These are phyloP conservation scores for Anastatus disparis DNA, from an alignment of 1,140 invertebrate species.

Conservation along the genomic window DNA sequence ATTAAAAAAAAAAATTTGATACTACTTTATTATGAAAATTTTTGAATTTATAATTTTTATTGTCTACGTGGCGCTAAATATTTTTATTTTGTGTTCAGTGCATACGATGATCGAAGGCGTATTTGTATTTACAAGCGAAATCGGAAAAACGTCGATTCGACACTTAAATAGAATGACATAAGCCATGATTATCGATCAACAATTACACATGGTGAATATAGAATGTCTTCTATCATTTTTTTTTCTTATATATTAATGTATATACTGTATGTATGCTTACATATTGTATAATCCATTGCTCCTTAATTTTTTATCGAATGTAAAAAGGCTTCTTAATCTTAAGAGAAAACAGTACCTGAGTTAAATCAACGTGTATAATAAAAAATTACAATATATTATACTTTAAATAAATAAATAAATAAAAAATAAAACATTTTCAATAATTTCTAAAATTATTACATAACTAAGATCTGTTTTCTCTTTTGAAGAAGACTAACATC, in stretches of 20 bases:
- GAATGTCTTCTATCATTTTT: not conserved
- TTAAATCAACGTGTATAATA: too few species aligned
- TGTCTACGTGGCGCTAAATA: slow-evolving; percentile 43
- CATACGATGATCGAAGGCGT: slow-evolving; percentile 32
- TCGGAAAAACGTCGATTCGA: slow-evolving; percentile 20
- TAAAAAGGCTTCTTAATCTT: not conserved
- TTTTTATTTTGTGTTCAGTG: slow-evolving; percentile 11
- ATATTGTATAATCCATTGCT: not conserved
- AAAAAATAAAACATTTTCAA: too few species aligned
- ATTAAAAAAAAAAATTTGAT: slow-evolving; percentile 14
- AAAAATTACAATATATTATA: not conserved
- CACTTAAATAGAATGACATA: slow-evolving; percentile 15
- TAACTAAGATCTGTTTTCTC: slow-evolving; percentile 1
- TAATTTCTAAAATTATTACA: too few species aligned
- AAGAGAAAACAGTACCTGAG: slow-evolving; percentile 10
- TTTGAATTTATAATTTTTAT: slow-evolving; percentile 41
- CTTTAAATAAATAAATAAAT: not conserved
- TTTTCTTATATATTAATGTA: slow-evolving; percentile 1
- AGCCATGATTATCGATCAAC: slow-evolving; percentile 28
- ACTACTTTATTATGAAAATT: slow-evolving; percentile 18
- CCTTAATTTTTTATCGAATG: not conserved
- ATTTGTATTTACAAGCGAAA: slow-evolving; percentile 45
- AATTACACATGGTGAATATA: slow-evolving; percentile 8
- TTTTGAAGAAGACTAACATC: not conserved
- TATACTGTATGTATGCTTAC: not conserved